Conservation (phyloP, 2,797 vertebrate genomes). For the Alosa sapidissima region DNA sequence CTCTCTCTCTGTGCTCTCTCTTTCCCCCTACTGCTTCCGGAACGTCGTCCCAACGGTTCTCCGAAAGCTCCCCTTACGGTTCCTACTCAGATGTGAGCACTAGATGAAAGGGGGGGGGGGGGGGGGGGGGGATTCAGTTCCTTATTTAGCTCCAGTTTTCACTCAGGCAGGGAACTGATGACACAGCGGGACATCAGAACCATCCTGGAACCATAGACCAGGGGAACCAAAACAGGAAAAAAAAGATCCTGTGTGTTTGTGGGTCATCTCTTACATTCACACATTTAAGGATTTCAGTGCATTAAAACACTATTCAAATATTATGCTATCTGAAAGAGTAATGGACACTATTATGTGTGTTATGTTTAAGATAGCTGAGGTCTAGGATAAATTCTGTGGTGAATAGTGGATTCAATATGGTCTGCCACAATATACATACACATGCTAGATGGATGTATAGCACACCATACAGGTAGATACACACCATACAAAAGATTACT, state of each 20-base stretch:
- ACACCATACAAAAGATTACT: too few species aligned
- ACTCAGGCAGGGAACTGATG: conserved; percentile 2
- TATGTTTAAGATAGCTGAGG: not conserved
- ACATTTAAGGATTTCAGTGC: not conserved
- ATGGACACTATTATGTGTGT: not conserved
- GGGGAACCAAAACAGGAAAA: not conserved
- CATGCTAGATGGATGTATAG: too few species aligned
- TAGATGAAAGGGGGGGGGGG: not conserved
- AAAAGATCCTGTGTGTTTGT: not conserved
- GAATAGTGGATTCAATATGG: too few species aligned
- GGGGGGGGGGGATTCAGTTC: not conserved
- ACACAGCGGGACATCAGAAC: not conserved
- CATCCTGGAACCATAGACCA: not conserved
- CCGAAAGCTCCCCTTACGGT: not conserved
- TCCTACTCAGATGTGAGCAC: not conserved
- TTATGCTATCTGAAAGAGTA: not conserved
- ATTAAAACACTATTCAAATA: not conserved
- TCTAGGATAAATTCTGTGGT: not conserved
- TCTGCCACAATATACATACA: too few species aligned
- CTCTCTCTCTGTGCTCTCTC: not conserved
- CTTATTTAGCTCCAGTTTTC: conserved; percentile 23
- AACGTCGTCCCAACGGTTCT: not conserved
- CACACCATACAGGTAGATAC: too few species aligned
- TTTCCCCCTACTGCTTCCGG: not conserved
- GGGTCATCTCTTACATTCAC: not conserved